phyloP scores from a whole-genome alignment of 2,113 vertebrate genomes.

The Chaenogobius annularis region DNA sequence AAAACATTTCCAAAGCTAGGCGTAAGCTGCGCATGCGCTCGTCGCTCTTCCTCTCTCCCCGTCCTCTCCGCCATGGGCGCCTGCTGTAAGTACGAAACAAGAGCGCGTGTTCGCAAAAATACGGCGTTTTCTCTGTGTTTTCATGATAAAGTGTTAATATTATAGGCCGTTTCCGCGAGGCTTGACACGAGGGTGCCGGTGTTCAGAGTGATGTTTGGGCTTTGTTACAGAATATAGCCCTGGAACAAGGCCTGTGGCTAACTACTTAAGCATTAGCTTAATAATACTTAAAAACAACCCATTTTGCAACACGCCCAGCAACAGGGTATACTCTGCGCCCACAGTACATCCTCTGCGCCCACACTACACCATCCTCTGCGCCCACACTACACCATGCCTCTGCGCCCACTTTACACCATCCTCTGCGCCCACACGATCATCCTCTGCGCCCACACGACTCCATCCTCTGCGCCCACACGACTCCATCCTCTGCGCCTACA shows the following conservation, averaged over 20 bases:
- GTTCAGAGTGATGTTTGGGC: background rate
- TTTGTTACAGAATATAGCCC: background rate
- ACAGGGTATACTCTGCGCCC: background rate
- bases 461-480: too few species aligned
- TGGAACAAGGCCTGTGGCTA: background rate
- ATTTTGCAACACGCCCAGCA: background rate
- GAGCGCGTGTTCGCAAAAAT: conserved; percentile 9
- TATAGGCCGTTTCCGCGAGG: accelerated
- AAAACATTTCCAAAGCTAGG: background rate
- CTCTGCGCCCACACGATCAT: too few species aligned
- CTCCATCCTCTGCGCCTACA: too few species aligned
- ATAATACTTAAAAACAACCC: background rate
- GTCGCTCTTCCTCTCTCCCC: conserved; percentile 78
- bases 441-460: background rate
- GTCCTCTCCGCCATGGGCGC: conserved; percentile 85
- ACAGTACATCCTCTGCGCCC: background rate
- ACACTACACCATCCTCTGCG: too few species aligned
- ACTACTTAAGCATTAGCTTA: background rate
- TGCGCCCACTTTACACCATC: too few species aligned
- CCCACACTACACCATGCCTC: too few species aligned
- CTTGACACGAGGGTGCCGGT: background rate
- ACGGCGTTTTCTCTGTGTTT: accelerated
- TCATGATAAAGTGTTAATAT: accelerated
- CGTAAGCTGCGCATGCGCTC: conserved; percentile 75
- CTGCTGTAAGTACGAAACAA: conserved; percentile 82